Evolutionary conservation across 2,113 vertebrate genomes (phyloP).

Genomic region (Elephantulus edwardii): DNA sequence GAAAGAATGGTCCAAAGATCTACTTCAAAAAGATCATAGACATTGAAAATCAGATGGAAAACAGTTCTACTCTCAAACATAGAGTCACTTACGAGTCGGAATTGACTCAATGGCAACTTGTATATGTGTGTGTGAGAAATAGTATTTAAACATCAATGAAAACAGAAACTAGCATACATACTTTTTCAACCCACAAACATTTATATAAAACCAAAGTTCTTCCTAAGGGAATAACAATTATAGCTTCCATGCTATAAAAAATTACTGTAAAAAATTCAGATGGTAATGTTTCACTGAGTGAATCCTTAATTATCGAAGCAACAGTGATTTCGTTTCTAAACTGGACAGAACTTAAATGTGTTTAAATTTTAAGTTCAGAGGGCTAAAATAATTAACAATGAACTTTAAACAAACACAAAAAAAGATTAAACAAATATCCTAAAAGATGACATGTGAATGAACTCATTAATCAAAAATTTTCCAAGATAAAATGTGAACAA

Average conservation of each 20-base stretch:
- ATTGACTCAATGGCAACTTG: no score
- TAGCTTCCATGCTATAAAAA: neutral
- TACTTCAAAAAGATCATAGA: no score
- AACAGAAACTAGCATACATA: neutral
- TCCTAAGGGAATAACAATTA: neutral
- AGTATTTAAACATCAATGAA: neutral
- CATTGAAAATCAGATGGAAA: no score
- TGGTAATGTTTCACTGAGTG: neutral
- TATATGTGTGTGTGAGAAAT: no score
- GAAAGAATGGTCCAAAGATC: no score
- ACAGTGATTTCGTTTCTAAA: neutral
- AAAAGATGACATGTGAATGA: neutral
- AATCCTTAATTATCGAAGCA: neutral
- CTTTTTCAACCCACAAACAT: neutral
- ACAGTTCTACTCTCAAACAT: no score
- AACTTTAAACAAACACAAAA: conserved; percentile 38
- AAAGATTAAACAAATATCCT: neutral
- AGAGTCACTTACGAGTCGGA: no score
- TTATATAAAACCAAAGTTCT: neutral
- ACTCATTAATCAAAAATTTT: no score
- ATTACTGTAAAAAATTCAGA: neutral
- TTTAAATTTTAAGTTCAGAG: neutral
- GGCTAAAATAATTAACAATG: conserved; percentile 38
- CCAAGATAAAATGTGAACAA: conserved; percentile 3
- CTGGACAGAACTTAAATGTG: conserved; percentile 7